Base-by-base conservation (phyloP, 1,140 invertebrate species). In the Steinernema feltiae region DNA sequence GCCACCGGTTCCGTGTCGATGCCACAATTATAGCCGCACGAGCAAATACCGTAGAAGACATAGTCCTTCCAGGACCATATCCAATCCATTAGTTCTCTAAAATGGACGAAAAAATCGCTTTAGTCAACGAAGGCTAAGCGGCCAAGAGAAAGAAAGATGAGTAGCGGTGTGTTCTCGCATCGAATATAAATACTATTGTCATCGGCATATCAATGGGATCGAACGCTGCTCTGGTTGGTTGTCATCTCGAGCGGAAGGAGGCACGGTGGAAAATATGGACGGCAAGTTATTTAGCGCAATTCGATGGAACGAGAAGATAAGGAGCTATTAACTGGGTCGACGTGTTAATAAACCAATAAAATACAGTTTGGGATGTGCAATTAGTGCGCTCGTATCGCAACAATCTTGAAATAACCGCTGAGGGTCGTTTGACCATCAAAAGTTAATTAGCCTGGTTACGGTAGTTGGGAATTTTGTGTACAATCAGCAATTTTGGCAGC, bases 41-140 rank as follows among this genome's bases (percentile, higher is more conserved):
- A 70, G 70, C 80, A 81, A n/a, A 81, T 76, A 30, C 80, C 80
- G 53, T 81, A 81, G 48, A 81, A 81, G 21, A 81, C 74, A 18
- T 69, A 81, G 69, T 81, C 80, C 76, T 78, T 81, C 80, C 80
- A 81, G 27, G 80, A 81, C 78, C 77, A 81, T 48, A 81, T 81
- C 77, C 79, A 81, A 72, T 81, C 80, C 80, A 81, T 81, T 15
- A 63, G 53, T 63, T 63, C 24, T 15, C 53, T 63, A 21, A 15
- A 63, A 63, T 21, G 53, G 24, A 41, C 7, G 7, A 41, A 7
- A 41, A 7, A 41, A 41, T 41, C n/a, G n/a, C n/a, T n/a, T n/a
- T n/a, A n/a, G n/a, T n/a, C n/a, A n/a, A n/a, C 41, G 41, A 46
- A 12, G 41, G 7, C 41, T 7, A 46, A 7, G 41, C 41, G 41